These are phyloP conservation scores for Balearica regulorum DNA, from an alignment of 2,797 vertebrate species.

Conservation along the genomic window DNA sequence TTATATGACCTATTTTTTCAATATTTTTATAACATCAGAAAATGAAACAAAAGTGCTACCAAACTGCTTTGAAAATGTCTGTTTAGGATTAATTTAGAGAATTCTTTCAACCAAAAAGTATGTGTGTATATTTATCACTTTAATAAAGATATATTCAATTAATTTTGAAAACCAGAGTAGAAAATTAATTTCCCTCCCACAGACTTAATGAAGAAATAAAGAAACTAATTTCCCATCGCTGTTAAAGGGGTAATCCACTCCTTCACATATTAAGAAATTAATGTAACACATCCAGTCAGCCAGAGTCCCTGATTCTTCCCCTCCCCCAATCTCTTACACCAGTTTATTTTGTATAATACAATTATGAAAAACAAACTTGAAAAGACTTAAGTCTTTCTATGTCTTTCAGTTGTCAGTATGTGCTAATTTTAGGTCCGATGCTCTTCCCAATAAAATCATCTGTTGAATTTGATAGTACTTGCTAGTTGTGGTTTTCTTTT, in stretches of 20 bases:
- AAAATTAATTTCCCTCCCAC: constrained; percentile 79
- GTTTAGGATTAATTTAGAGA: constrained; percentile 65
- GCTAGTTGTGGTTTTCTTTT: not conserved
- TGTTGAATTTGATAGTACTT: not conserved
- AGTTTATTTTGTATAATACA: constrained; percentile 34
- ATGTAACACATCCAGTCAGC: constrained; percentile 72
- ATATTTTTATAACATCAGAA: not conserved
- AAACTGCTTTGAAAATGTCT: not conserved
- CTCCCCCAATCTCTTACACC: not conserved
- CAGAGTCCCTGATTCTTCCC: constrained; percentile 19
- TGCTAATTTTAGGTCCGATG: not conserved
- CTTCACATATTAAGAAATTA: constrained; percentile 76
- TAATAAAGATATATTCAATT: constrained; percentile 79
- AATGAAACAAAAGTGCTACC: not conserved
- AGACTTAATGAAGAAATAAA: constrained; percentile 77
- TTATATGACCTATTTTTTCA: not conserved
- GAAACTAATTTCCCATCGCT: constrained; percentile 77
- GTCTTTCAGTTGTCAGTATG: not conserved
- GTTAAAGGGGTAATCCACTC: constrained; percentile 68
- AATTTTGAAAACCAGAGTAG: constrained; percentile 69
- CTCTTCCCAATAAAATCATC: not conserved
- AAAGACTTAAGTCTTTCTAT: not conserved
- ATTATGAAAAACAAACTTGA: constrained; percentile 10
- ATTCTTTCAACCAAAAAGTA: constrained; percentile 64
- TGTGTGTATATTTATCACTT: constrained; percentile 62